Evolutionary conservation across 2,888 invertebrate species (phyloP).

Genomic region (Pristionchus japonicus): DNA sequence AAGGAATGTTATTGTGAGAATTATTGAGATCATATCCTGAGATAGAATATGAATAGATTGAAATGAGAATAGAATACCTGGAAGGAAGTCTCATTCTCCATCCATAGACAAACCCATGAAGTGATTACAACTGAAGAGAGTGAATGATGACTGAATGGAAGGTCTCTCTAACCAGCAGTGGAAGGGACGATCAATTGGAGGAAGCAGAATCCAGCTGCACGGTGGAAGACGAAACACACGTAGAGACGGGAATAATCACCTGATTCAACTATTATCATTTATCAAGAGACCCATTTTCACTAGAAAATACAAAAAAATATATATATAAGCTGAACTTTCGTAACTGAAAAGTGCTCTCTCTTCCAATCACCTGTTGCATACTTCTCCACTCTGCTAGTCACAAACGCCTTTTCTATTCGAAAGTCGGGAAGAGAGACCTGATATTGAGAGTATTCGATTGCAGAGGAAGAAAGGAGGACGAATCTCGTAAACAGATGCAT

Average conservation of each 20-base stretch:
- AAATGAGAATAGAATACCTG: conserved; percentile 50
- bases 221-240: conserved; percentile 72
- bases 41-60: conserved; percentile 28
- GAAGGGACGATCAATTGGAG: conserved; percentile 61
- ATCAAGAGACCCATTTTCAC: too few relatives aligned
- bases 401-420: conserved; percentile 63
- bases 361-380: conserved; percentile 68
- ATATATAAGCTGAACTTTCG: too few relatives aligned
- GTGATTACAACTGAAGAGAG: conserved; percentile 74
- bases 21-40: conserved; percentile 74
- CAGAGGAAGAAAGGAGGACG: not conserved
- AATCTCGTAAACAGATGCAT: not conserved
- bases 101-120: conserved; percentile 75
- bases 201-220: conserved; percentile 74
- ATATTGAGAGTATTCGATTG: not conserved
- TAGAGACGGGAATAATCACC: conserved; percentile 74
- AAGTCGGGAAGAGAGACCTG: conserved; percentile 63
- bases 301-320: too few relatives aligned
- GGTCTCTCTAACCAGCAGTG: not conserved
- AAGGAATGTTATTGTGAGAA: conserved; percentile 73
- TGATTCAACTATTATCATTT: conserved; percentile 20
- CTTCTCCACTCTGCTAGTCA: conserved; percentile 59
- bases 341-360: too few relatives aligned
- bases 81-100: conserved; percentile 73
- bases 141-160: conserved; percentile 40